These are phyloP conservation scores for Hoplostethus atlanticus DNA, from an alignment of 2,797 vertebrate genomes.

Conservation along the genomic window DNA sequence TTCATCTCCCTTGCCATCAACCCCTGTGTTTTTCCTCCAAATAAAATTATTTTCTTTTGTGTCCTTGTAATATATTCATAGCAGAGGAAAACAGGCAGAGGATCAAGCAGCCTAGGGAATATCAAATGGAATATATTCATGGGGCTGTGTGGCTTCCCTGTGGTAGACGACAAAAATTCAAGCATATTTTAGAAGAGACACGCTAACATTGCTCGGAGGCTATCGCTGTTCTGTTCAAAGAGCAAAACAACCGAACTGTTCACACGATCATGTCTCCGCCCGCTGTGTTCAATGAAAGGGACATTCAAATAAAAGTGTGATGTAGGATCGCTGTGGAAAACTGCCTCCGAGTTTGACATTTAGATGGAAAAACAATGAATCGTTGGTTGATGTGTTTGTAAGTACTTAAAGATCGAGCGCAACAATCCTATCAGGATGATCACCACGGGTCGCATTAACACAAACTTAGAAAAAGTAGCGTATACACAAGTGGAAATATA, in stretches of 20 bases:
- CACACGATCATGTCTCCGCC: background rate
- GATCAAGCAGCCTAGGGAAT: slow-evolving; percentile 72
- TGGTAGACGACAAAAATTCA: slow-evolving; percentile 35
- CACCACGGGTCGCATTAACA: no score
- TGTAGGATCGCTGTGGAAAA: no score
- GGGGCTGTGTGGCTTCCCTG: slow-evolving; percentile 51
- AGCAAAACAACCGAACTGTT: slow-evolving; percentile 18
- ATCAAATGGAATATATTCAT: slow-evolving; percentile 83
- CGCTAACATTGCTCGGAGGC: slow-evolving; percentile 17
- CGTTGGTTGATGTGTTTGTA: slow-evolving; percentile 10
- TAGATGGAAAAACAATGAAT: background rate
- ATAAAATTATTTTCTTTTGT: slow-evolving; percentile 73
- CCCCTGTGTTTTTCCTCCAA: slow-evolving; percentile 37
- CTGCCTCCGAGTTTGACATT: background rate
- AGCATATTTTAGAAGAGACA: slow-evolving; percentile 49
- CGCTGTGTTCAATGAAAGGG: slow-evolving; percentile 6
- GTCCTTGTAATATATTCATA: slow-evolving; percentile 77
- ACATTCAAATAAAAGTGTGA: background rate
- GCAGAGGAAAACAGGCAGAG: slow-evolving; percentile 71
- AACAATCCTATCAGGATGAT: no score
- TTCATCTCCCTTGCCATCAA: slow-evolving; percentile 21
- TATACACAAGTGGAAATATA: no score
- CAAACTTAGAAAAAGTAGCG: no score
- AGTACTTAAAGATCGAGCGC: background rate
- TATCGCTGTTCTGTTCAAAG: slow-evolving; percentile 4